Evolutionary conservation across 2,888 invertebrate genomes (phyloP), one percentile per base, ranked within the genome.

Genomic region (Trisateles emortualis): DNA sequence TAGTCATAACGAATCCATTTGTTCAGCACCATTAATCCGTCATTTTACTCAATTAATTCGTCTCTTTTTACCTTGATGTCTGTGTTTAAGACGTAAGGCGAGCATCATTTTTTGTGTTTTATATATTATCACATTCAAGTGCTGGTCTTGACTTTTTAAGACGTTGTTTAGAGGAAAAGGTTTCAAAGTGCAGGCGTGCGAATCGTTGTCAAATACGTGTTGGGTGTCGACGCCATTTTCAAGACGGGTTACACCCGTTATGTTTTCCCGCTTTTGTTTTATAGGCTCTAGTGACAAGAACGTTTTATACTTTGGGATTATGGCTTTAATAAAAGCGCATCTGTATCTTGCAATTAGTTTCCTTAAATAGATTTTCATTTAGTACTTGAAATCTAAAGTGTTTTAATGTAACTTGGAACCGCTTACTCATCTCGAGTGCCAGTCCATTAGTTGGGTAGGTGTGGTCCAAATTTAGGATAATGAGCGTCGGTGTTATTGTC

Each of bases 391-490:
- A 52, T 45, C 30, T 44, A 47, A 35, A 70, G 54, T 44, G 55
- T 56, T 51, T 48, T 8, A 29, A 45, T 38, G 48, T 52, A 40
- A 2, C 41, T 51, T 43, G 30, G 50, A 52, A 24, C 16, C 35
- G 36, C 47, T 42, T 56, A 59, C 45, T 63, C 50, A 59, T 64
- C 53, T 70, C 56, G 51, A 71, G 70, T 68, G 53, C 41, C 49
- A 64, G 50, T 71, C 75, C 78, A 78, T 78, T 77, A 79, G 71
- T 19, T 62, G 45, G 57, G 50, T 69, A 78, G 81, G 79, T 78
- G 81, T 78, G 78, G 72, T 83, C 76, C 79, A 83, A 77, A 84
- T 81, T 83, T 84, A 83, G 80, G 63, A 83, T 84, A 83, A 83
- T 78, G 80, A 79, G 78, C 68, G 64, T 64, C 67, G 68, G 74